A percentile compares a stretch with the other conserved stretches of the same genome.
These are phyloP conservation scores for Takifugu flavidus DNA, from an alignment of 2,113 vertebrate species.

Conservation along the genomic window DNA sequence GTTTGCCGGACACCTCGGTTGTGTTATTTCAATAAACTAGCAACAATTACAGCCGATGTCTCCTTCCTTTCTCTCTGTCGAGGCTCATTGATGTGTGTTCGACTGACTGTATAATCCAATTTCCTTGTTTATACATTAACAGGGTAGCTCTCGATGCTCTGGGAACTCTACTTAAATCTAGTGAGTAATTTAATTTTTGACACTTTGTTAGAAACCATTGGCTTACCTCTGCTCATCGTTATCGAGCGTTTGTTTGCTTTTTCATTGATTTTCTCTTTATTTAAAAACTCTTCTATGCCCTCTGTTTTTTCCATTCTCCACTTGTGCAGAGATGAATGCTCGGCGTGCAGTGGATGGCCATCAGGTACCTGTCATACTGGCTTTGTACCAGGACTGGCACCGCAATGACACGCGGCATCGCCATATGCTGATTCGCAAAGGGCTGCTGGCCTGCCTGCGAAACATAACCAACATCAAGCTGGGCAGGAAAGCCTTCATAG, in stretches of 20 bases:
- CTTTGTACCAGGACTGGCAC: slow-evolving; percentile 94
- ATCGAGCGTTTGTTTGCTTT: background rate
- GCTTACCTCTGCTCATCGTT: too few species aligned
- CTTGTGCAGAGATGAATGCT: slow-evolving; percentile 85
- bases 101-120: slow-evolving; percentile 24
- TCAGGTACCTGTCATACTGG: slow-evolving; percentile 84
- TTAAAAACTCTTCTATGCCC: background rate
- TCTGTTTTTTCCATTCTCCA: background rate
- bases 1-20: background rate
- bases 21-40: slow-evolving; percentile 4
- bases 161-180: slow-evolving; percentile 95
- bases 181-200: slow-evolving; percentile 80
- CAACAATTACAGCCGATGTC: background rate
- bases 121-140: slow-evolving; percentile 68
- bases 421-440: slow-evolving; percentile 91
- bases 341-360: slow-evolving; percentile 88
- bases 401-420: slow-evolving; percentile 90
- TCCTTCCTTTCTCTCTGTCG: slow-evolving; percentile 7
- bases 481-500: slow-evolving; percentile 91
- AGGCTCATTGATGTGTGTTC: slow-evolving; percentile 3
- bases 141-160: slow-evolving; percentile 96
- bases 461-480: slow-evolving; percentile 91
- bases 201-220: background rate
- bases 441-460: slow-evolving; percentile 90
- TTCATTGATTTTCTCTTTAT: slow-evolving; percentile 1